These are phyloP conservation scores for Eulemur rufifrons DNA, from an alignment of 2,113 vertebrate species.

Conservation along the genomic window DNA sequence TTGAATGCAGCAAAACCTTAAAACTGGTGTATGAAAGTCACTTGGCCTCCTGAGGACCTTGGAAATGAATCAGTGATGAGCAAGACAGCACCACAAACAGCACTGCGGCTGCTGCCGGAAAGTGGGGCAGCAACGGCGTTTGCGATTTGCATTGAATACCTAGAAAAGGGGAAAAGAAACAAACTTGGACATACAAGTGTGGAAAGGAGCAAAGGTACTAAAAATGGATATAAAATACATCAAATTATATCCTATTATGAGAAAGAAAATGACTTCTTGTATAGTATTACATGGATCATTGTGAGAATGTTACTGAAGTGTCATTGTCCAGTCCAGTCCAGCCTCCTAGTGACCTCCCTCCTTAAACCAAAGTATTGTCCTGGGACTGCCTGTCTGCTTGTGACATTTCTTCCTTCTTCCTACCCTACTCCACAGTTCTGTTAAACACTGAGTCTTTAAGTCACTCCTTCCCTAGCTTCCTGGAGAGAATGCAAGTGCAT, in stretches of 20 bases:
- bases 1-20: constrained; percentile 49
- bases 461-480: background rate
- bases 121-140: background rate
- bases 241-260: background rate
- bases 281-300: constrained; percentile 20
- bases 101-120: background rate
- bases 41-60: constrained; percentile 44
- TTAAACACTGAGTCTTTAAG: constrained; percentile 4
- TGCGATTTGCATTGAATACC: constrained; percentile 1
- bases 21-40: background rate
- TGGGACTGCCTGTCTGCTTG: constrained; percentile 32
- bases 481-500: background rate
- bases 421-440: background rate
- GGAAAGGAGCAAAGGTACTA: background rate
- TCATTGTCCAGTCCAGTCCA: background rate
- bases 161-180: background rate
- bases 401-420: constrained; percentile 46
- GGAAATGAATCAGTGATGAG: constrained; percentile 48
- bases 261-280: constrained; percentile 26
- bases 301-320: constrained; percentile 18
- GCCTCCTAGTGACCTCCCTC: constrained; percentile 28
- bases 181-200: background rate
- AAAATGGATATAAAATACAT: background rate
- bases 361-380: background rate
- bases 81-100: background rate